Conservation (phyloP, 2,797 vertebrate species). For the Hippocampus kuda region DNA sequence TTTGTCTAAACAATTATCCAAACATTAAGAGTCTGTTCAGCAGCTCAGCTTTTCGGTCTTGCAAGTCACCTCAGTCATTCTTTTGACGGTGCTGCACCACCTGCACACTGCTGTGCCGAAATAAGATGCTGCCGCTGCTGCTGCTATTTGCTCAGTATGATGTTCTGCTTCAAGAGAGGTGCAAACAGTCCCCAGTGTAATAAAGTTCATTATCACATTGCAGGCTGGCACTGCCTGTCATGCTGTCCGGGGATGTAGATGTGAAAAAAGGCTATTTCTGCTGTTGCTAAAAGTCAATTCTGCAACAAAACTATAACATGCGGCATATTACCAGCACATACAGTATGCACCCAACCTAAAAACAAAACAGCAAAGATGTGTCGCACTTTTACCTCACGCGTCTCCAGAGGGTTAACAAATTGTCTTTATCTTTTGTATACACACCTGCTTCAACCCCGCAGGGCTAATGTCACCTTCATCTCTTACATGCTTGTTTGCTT, state of each 20-base stretch:
- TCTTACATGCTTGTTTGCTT: conserved; percentile 33
- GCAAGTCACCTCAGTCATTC: not conserved
- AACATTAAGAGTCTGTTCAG: not conserved
- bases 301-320: not conserved
- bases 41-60: too few relatives aligned
- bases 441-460: conserved; percentile 43
- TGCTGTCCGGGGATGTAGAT: not conserved
- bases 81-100: not conserved
- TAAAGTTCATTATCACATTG: conserved; percentile 37
- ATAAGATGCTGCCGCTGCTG: conserved; percentile 8
- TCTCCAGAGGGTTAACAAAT: conserved; percentile 32
- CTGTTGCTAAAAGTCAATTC: not conserved
- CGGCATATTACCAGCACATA: not conserved
- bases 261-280: not conserved
- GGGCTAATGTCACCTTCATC: conserved; percentile 53
- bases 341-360: not conserved
- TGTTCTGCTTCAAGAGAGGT: conserved; percentile 34
- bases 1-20: not conserved
- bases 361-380: not conserved
- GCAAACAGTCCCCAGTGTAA: conserved; percentile 39
- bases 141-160: conserved; percentile 36
- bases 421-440: conserved; percentile 25
- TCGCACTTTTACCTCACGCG: conserved; percentile 1
- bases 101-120: not conserved
- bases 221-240: conserved; percentile 36